Conservation (phyloP, 2,113 vertebrate species). For the Siniperca knerii region DNA sequence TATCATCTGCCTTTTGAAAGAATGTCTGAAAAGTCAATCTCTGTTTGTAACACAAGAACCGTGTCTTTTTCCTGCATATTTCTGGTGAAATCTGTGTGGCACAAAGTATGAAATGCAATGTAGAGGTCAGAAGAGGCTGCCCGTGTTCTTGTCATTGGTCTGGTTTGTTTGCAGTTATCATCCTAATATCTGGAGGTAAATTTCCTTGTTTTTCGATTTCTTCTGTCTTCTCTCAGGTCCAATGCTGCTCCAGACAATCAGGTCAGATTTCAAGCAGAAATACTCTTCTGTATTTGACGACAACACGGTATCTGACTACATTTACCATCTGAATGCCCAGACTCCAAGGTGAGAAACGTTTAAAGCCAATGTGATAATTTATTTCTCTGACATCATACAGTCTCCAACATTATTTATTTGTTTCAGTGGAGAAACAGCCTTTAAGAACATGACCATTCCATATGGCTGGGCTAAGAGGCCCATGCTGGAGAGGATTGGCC, state of each 20-base stretch:
- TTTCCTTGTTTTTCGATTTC: neutral
- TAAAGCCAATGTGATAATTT: neutral
- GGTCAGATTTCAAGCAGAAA: conserved; percentile 96
- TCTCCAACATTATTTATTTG: neutral
- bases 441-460: conserved; percentile 95
- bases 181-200: neutral
- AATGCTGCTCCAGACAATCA: conserved; percentile 90
- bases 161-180: neutral
- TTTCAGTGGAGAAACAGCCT: conserved; percentile 92
- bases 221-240: conserved; percentile 83
- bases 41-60: neutral
- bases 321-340: conserved; percentile 96
- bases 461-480: conserved; percentile 95
- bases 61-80: neutral
- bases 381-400: neutral
- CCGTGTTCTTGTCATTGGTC: neutral
- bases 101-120: neutral
- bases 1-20: neutral
- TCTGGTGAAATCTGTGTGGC: neutral
- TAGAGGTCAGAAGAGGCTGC: neutral
- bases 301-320: conserved; percentile 94
- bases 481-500: conserved; percentile 90
- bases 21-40: neutral
- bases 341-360: conserved; percentile 87
- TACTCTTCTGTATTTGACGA: conserved; percentile 92